Evolutionary conservation across 2,113 vertebrate species (phyloP).

Genomic region (Sprattus sprattus): DNA sequence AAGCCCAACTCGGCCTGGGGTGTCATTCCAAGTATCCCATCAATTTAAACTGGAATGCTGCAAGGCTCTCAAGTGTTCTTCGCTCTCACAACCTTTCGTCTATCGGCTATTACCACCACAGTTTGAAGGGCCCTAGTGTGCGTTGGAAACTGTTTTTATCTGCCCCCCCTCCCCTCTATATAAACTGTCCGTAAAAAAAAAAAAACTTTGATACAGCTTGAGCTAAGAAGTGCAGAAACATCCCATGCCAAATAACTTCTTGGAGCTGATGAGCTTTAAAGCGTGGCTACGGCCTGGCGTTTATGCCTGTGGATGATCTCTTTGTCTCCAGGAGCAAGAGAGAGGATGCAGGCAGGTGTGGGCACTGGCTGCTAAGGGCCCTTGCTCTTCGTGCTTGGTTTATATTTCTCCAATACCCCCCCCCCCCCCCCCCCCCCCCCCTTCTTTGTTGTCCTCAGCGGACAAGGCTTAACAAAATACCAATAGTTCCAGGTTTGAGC

Average conservation of each 20-base stretch:
- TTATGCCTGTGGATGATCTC: slow-evolving; percentile 3
- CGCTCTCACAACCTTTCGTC: not conserved
- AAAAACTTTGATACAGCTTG: not conserved
- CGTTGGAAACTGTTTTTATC: not conserved
- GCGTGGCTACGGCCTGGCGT: not conserved
- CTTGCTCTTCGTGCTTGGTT: not conserved
- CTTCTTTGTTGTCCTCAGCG: slow-evolving; percentile 24
- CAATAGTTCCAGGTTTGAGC: slow-evolving; percentile 32
- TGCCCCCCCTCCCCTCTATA: not conserved
- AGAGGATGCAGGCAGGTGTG: slow-evolving; percentile 4
- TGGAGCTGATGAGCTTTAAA: slow-evolving; percentile 4
- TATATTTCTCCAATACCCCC: slow-evolving; percentile 23
- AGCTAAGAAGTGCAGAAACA: not conserved
- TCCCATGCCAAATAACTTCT: not conserved
- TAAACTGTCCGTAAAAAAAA: not conserved
- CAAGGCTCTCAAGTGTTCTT: not conserved
- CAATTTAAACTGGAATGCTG: not conserved
- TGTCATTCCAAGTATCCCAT: not conserved
- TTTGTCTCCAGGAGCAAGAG: not conserved
- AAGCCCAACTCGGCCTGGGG: not conserved
- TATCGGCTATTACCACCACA: not conserved
- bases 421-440: not conserved
- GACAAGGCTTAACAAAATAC: slow-evolving; percentile 33
- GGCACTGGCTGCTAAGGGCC: not conserved
- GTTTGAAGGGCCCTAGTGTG: not conserved